Evolutionary conservation across 2,888 invertebrate genomes (phyloP), one percentile per base, ranked within the genome.

Genomic region (Oithona nana): DNA sequence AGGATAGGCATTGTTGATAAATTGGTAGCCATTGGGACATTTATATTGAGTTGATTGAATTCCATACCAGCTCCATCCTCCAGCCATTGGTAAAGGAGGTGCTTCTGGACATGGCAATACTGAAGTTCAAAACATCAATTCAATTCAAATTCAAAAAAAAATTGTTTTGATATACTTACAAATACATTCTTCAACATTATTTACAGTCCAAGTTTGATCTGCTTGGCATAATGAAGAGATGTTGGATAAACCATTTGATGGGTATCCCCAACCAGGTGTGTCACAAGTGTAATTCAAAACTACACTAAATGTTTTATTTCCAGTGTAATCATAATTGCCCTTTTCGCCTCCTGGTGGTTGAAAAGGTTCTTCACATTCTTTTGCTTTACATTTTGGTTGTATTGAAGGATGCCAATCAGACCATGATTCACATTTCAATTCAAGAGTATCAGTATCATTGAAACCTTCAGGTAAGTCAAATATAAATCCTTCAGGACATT

Each of bases 61-160:
- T 20, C 26, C 54, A 26, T 24, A 54, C 54, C 54, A 54, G 24
- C 16, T 54, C 54, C 54, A 54, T 24, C 54, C 54, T 26, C 54
- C 54, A 2, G 2, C 26, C 16, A 16, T 20, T 2, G 54, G 24
- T 22, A 26, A 11, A 54, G 54, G 54, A 3, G 54, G 24, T 24
- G 54, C 24, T 3, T 54, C 26, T 3, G 22, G 54, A 26, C 54
- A 54, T 24, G 54, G 54, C 24, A 54, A 26, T 26, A 24, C 54
- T 54, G 26, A 54, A 54, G 1, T 3, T 16, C 3, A 24, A 20
- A 24, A 26, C 26, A 6, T 3, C 26, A 16, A 51, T 16, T 51
- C 13, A 51, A 22, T 51, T 13, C 24, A 24, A 20, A 13, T 24
- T 8, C 24, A 13, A 22, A 16, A 51, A 8, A 22, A 8, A 51